Evolutionary conservation across 1,140 invertebrate species (phyloP), one percentile per base, ranked within the genome.

Genomic region (Octopus sinensis): DNA sequence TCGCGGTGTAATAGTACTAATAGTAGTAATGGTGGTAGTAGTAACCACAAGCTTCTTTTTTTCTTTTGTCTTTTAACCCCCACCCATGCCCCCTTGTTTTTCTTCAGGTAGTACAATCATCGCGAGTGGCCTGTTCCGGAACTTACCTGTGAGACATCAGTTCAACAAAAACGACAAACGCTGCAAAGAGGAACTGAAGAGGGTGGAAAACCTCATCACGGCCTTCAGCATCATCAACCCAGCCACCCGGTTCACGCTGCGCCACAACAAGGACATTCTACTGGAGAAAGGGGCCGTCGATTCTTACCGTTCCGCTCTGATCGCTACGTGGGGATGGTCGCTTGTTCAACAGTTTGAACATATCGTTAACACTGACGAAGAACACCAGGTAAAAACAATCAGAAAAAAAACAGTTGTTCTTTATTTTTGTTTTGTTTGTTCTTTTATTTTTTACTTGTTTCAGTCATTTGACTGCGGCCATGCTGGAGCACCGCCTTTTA

Each of bases 91-190:
- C n/a, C n/a, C n/a, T n/a, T n/a, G n/a, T n/a, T n/a, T n/a, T 43
- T 5, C 30, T n/a, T 56, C 84, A 94, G 94, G 94, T 53, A 94
- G 94, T 30, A 92, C 91, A 23, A 88, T 94, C 4, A 88, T 88
- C 84, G 92, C 92, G 5, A 88, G 81, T 71, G 90, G 93, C 82
- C 85, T 94, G 56, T 94, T 94, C 86, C 92, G 92, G 85, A 92
- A 92, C 77, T 82, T 94, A 23, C 94, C 94, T 78, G 94, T 95
- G 0, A 89, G 94, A 43, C 86, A 88, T 85, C 92, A 94, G 87
- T 92, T 91, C 82, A 92, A 93, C 78, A 92, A 87, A 76, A 91
- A 90, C 71, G 84, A 85, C 13, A 92, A 91, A 82, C 91, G 90
- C 82, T 88, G 91, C 30, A 92, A 91, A 83, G 92, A 93, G 78